Evolutionary conservation across 2,888 invertebrate genomes (phyloP).

Genomic region (Tipula confusa): DNA sequence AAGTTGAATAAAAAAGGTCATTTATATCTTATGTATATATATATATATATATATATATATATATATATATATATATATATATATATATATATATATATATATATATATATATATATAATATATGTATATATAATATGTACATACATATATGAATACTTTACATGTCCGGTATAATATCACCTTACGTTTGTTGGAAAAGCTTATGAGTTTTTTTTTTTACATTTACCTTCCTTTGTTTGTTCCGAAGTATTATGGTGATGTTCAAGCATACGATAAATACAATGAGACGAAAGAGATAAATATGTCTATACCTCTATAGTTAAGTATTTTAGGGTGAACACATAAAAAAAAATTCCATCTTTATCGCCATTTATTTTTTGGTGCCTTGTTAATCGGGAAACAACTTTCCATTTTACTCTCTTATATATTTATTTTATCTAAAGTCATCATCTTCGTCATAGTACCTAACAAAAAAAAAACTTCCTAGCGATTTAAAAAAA

Average conservation of each 20-base stretch:
- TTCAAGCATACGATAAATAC: neutral
- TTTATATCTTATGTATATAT: neutral
- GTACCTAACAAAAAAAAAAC: neutral
- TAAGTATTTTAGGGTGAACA: slow-evolving; percentile 3
- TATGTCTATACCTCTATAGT: neutral
- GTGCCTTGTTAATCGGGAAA: slow-evolving; percentile 7
- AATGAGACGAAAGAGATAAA: neutral
- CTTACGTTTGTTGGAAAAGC: neutral
- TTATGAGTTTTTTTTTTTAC: neutral
- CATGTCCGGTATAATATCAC: neutral
- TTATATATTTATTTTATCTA: neutral
- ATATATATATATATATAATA: no score
- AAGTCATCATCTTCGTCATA: slow-evolving; percentile 5
- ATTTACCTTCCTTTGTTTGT: slow-evolving; percentile 12
- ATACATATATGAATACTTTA: neutral
- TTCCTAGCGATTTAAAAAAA: neutral
- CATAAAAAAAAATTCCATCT: neutral
- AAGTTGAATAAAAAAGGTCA: slow-evolving; percentile 12
- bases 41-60: no score
- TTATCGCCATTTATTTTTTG: neutral
- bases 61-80: no score
- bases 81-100: no score
- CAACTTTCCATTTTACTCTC: neutral
- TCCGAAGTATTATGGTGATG: neutral
- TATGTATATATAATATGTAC: no score